Evolutionary conservation across 1,140 invertebrate species (phyloP), one percentile per base, ranked within the genome.

Genomic region (Agrilus planipennis): DNA sequence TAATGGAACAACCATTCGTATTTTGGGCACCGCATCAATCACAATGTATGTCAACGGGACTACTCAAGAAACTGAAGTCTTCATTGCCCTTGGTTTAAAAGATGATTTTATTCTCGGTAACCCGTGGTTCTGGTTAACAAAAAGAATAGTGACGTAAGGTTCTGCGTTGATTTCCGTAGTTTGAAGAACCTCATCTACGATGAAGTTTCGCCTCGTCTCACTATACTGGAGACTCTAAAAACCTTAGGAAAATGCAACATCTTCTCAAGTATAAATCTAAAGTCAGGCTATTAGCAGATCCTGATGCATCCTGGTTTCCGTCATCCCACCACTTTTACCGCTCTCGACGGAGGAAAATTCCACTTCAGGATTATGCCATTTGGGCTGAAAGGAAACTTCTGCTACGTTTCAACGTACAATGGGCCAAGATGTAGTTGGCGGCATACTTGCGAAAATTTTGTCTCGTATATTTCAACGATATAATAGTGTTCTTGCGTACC

Each of bases 131-230:
- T 50, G 7, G 48, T 52, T 0, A 16, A 14, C 0, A 46, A 44
- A 21, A 45, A 48, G 14, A 45, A 45, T 21, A 47, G 49, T 0
- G 31, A 29, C 9, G 20, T 27, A 15, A 36, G 53, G 10, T 49
- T 57, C 20, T 57, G 50, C 18, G 28, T 53, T 0, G 49, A 57
- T 28, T 54, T 50, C 22, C 36, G 58, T 0, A n/a, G 34, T 5
- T n/a, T 74, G 0, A 75, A 74, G 44, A 22, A 35, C 0, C 45
- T 63, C 0, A 70, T 60, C 0, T 47, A 46, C 4, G 45, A 47
- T 10, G 60, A 61, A 15, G 44, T 52, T 0, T 53, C 55, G 12
- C 50, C 51, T 4, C 20, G 59, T 6, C 50, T 53, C 18, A 14
- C 21, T 3, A 50, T 53, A 9, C 7, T 15, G 2, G 45, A 47